Conservation (phyloP, 2,888 invertebrate genomes). For the Limnephilus auricula region DNA sequence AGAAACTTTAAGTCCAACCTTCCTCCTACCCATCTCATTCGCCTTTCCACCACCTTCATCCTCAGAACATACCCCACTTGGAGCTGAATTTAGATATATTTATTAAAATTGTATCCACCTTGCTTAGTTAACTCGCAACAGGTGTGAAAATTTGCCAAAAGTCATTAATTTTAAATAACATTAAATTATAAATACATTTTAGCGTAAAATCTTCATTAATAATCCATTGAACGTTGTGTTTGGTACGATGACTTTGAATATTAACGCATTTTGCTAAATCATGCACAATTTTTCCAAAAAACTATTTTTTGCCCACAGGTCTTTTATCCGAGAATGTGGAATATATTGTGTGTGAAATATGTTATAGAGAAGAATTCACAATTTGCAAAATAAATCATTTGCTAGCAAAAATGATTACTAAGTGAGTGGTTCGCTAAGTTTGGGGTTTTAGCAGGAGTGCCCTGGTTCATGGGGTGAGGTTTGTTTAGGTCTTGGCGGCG, state of each 20-base stretch:
- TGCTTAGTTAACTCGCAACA: neutral
- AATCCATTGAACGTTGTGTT: conserved; percentile 31
- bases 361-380: neutral
- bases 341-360: neutral
- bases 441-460: no score
- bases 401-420: no score
- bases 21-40: no score
- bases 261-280: neutral
- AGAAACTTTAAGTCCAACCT: no score
- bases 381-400: neutral
- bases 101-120: no score
- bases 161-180: neutral
- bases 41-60: no score
- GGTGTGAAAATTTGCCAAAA: neutral
- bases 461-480: no score
- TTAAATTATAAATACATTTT: neutral
- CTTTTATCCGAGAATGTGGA: neutral
- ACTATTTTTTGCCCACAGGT: neutral
- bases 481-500: no score
- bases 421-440: no score
- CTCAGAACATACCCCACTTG: no score
- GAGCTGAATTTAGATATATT: no score
- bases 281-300: neutral
- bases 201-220: conserved; percentile 39
- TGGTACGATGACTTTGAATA: neutral